Evolutionary conservation across 2,113 vertebrate species (phyloP).

Genomic region (Triplophysa tibetana): DNA sequence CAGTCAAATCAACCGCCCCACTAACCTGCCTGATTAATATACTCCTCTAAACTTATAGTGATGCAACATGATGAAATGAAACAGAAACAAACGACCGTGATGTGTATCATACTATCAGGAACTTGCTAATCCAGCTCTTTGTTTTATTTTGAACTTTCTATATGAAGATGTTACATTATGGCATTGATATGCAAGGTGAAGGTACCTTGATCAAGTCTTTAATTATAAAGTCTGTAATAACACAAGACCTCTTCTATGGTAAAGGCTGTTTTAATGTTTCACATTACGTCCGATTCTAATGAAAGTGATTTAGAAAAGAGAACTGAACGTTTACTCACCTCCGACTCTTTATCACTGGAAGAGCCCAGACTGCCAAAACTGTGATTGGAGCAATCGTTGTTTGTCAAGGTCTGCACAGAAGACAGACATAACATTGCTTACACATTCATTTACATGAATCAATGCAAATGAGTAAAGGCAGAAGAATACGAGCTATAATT

Average conservation of each 20-base stretch:
- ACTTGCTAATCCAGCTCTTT: neutral
- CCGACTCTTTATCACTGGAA: slow-evolving; percentile 97
- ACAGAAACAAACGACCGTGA: no score
- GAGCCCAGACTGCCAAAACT: slow-evolving; percentile 98
- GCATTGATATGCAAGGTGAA: no score
- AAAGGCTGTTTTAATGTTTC: no score
- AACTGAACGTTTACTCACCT: slow-evolving; percentile 75
- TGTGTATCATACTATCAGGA: no score
- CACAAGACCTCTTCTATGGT: no score
- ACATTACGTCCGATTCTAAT: neutral
- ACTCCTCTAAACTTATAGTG: no score
- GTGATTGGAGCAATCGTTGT: slow-evolving; percentile 99
- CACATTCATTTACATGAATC: slow-evolving; percentile 38
- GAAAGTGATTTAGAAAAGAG: neutral
- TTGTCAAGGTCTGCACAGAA: slow-evolving; percentile 86
- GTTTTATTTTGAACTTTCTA: neutral
- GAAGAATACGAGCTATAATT: slow-evolving; percentile 6
- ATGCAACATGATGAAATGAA: no score
- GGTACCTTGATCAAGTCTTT: no score
- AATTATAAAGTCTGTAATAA: no score
- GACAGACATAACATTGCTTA: slow-evolving; percentile 47
- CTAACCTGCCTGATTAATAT: no score
- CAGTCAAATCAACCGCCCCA: no score
- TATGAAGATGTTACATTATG: neutral
- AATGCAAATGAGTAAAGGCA: neutral